These are phyloP conservation scores for Holotrichia oblita DNA, from an alignment of 1,140 invertebrate species.

Conservation along the genomic window DNA sequence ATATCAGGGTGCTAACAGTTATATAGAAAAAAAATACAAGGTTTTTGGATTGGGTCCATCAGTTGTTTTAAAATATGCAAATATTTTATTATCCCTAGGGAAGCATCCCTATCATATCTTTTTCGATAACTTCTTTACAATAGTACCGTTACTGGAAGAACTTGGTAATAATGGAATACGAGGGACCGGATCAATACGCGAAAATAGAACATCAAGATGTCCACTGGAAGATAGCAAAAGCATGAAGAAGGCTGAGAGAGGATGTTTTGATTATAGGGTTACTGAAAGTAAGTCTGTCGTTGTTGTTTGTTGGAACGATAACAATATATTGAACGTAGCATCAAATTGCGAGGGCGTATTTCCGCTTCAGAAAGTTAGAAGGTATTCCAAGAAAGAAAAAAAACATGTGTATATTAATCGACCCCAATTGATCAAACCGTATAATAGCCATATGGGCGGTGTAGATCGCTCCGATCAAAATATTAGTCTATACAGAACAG, in stretches of 20 bases:
- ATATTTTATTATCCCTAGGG: conserved; percentile 31
- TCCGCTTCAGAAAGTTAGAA: conserved; percentile 45
- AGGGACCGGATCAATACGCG: conserved; percentile 50
- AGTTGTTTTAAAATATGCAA: conserved; percentile 42
- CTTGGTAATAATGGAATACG: conserved; percentile 38
- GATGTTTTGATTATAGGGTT: conserved; percentile 54
- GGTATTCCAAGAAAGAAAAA: conserved; percentile 48
- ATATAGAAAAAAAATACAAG: conserved; percentile 39
- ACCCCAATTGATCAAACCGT: conserved; percentile 49
- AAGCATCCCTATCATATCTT: conserved; percentile 39
- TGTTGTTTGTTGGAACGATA: conserved; percentile 50
- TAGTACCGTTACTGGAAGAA: conserved; percentile 40
- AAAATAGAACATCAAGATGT: conserved; percentile 54
- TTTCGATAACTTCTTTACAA: conserved; percentile 45
- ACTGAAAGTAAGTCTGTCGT: conserved; percentile 46
- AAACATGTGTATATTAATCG: conserved; percentile 51
- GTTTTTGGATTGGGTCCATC: conserved; percentile 41
- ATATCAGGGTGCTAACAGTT: conserved; percentile 41
- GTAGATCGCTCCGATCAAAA: conserved; percentile 56
- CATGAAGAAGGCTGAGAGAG: conserved; percentile 53
- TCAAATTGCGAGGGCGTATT: conserved; percentile 47
- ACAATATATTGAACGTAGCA: conserved; percentile 46
- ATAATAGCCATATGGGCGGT: conserved; percentile 54
- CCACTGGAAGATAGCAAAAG: conserved; percentile 48
- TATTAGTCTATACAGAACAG: conserved; percentile 50